Evolutionary conservation across 2,113 vertebrate genomes (phyloP), one percentile per base, ranked within the genome.

Genomic region (Poeciliopsis prolifica): DNA sequence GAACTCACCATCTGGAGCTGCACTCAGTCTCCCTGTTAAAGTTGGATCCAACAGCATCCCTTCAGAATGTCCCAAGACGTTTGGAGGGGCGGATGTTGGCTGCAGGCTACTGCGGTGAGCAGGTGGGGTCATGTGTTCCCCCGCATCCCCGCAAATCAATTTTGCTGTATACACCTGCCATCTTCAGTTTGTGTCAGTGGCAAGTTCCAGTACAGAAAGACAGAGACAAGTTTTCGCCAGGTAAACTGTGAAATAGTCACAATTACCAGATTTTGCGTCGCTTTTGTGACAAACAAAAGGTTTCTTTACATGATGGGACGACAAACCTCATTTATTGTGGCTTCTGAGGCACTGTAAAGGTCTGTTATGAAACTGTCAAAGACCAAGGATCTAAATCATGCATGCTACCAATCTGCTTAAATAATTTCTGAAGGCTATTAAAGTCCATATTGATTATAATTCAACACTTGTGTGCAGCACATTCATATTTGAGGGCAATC

Each of bases 1-100:
- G 67, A 54, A 70, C 26, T 0, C 13, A 67, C 82, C 80, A 87
- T 86, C 79, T 87, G 79, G 87, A 78, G 40, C 5, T 40, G 60
- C 19, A 31, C 82, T 74, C 48, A 11, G 40, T 71, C 44, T 48
- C 75, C 63, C 75, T 61, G 31, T 73, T 8, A 37, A 48, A 75
- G 60, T 42, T 22, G 6, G 64, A 31, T 65, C 58, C 35, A 68
- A n/a, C 44, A 70, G 35, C 70, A 29, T 66, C 72, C 51, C 66
- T 62, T 64, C 26, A 2, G 48, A 80, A 51, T 65, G 58, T 77
- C 70, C 74, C 82, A 33, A 26, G 65, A 61, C 30, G 63, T 69
- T 62, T 71, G 22, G 35, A 72, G 68, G 74, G 74, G 70, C 67
- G 61, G 70, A 77, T 77, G 51, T 62, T 22, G 66, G 58, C 77